Evolutionary conservation across 2,113 vertebrate species (phyloP), one percentile per base, ranked within the genome.

Genomic region (Xenus cinereus): DNA sequence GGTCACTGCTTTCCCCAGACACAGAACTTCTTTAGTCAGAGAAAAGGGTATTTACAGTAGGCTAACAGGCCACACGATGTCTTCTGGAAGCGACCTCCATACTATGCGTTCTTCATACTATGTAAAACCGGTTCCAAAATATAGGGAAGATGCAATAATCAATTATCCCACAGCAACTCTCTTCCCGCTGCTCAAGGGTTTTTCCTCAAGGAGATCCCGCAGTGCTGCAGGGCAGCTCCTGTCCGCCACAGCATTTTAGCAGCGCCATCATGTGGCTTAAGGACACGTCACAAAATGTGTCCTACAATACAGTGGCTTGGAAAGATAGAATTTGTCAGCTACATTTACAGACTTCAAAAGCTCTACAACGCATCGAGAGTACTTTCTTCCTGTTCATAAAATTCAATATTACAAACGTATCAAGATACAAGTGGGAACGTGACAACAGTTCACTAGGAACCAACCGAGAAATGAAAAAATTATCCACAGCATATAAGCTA

Each of bases 221-320:
- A 2, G 64, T 2, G 56, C 73, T 10, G 48, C 80, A 30, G 74
- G 68, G 74, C 54, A 77, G 80, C 22, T 14, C 1, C 50, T 6
- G 32, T 4, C 48, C 14, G 72, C 73, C 48, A 69, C 41, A 1
- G 87, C 75, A 54, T 59, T 82, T 82, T 3, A 62, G 67, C 92
- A 82, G 94, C 93, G 95, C 95, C 95, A 76, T 51, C 96, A 43
- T 3, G 89, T 59, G 97, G 94, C 74, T 12, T 16, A 43, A 22
- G 48, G 28, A 69, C 45, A 26, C 39, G 76, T 14, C 56, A 37
- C 48, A 56, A 41, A 50, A 5, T 0, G 35, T 43, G 41, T 43
- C 41, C 41, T 43, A 54, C 30, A 59, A 9, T 0, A 3, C 0
- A 5, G 12, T 0, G 46, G 33, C 39, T 45, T 6, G 59, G 51